Evolutionary conservation across 1,140 invertebrate species (phyloP).

Genomic region (Brachionus sp.): DNA sequence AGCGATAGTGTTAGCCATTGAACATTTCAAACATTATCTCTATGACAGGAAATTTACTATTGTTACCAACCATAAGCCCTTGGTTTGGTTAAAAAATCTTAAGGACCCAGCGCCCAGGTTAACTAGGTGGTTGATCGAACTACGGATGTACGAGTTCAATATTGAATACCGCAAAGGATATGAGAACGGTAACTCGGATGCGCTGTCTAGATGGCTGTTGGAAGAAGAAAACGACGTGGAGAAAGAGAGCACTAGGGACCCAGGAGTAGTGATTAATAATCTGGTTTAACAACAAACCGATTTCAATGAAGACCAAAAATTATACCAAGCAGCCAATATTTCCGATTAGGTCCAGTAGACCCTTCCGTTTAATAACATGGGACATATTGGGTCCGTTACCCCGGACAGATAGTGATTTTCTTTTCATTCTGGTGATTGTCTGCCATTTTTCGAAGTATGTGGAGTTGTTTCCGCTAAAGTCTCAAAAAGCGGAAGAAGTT

Average conservation of each 20-base stretch:
- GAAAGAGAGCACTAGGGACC: neutral
- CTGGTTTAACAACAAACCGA: neutral
- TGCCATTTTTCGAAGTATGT: no score
- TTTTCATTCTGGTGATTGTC: neutral
- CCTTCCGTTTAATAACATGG: neutral
- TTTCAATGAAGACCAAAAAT: neutral
- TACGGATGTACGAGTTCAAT: neutral
- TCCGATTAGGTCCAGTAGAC: neutral
- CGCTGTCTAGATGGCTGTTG: neutral
- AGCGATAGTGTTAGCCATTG: neutral
- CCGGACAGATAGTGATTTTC: neutral
- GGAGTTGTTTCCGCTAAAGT: no score
- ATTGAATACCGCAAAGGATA: neutral
- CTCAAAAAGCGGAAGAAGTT: no score
- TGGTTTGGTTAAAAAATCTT: neutral
- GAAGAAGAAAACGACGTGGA: neutral
- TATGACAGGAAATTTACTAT: neutral
- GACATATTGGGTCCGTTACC: neutral
- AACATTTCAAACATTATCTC: neutral
- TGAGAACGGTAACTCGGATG: neutral
- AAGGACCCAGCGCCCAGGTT: neutral
- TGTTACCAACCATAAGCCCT: neutral
- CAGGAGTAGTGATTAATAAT: neutral
- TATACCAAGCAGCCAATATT: neutral
- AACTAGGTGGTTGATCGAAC: neutral